Conservation (phyloP, 2,888 invertebrate genomes). For the Acanthosepion esculentum region DNA sequence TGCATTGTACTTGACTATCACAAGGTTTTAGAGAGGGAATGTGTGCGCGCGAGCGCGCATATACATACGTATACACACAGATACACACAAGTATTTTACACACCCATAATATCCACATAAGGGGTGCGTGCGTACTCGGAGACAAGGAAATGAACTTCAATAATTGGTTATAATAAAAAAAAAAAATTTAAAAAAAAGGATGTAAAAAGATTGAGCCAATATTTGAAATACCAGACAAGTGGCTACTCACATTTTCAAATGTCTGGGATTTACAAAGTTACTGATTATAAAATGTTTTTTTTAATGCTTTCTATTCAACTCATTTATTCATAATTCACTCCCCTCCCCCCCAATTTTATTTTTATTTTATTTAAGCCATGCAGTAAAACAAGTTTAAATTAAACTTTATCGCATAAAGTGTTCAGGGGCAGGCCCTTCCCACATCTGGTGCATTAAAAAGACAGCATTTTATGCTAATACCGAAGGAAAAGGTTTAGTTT, state of each 20-base stretch:
- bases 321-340: neutral
- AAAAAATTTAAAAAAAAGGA: neutral
- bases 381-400: neutral
- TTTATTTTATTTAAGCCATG: neutral
- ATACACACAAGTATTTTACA: no score
- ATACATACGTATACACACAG: no score
- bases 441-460: neutral
- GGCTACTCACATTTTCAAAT: neutral
- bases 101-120: neutral
- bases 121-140: neutral
- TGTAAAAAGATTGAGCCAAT: neutral
- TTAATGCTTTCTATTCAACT: neutral
- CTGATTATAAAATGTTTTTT: neutral
- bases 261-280: neutral
- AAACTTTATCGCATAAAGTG: no score
- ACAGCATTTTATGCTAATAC: neutral
- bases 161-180: neutral
- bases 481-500: neutral
- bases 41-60: neutral
- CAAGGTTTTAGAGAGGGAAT: neutral
- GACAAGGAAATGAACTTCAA: neutral
- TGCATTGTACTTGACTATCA: neutral
- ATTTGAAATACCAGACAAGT: neutral
- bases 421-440: neutral
- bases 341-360: neutral